Base-by-base conservation (phyloP, 2,113 vertebrate genomes). In the Anas platyrhynchos region DNA sequence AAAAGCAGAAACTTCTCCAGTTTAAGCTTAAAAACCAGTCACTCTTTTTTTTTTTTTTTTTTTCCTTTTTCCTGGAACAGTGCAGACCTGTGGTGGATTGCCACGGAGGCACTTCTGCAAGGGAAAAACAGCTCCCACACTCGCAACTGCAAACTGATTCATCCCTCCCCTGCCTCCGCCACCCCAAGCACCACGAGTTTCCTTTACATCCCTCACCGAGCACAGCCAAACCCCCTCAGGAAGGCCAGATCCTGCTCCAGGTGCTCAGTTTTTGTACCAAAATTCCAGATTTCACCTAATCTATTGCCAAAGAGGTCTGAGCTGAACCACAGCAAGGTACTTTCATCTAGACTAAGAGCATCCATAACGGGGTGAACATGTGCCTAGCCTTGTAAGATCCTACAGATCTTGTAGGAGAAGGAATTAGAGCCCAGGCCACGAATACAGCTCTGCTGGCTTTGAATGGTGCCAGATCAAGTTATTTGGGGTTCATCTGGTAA, bases 351-450 rank as follows among this genome's bases (percentile, higher is more conserved):
- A 52, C 9, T 9, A 44, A 72, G 54, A 54, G 25, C 48, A 89
- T 46, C 36, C n/a, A 41, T 20, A 44, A 4, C 18, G 16, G 9
- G 3, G 15, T 55, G 81, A 72, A 75, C 18, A 9, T 22, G 26
- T 12, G 56, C 58, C 29, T 32, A 61, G 44, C 14, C 43, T 46
- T 55, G 11, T 22, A 61, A 62, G n/a, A 79, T 66, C 43, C 87
- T 81, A 41, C 0, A 0, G n/a, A 44, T 38, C 68, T 77, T 3
- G 0, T 0, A 55, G 18, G n/a, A 73, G 29, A 72, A 54, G 20
- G 48, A 55, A 56, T 48, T 46, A 34, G 61, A 71, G 16, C 54
- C 75, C 15, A 5, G 52, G 32, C 12, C 68, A 78, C 18, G 67
- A 6, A 25, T 46, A 46, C 48, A 50, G 48, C 34, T 88, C 56